These are phyloP conservation scores for Phenacoccus solenopsis DNA, from an alignment of 1,140 invertebrate genomes.

Conservation along the genomic window DNA sequence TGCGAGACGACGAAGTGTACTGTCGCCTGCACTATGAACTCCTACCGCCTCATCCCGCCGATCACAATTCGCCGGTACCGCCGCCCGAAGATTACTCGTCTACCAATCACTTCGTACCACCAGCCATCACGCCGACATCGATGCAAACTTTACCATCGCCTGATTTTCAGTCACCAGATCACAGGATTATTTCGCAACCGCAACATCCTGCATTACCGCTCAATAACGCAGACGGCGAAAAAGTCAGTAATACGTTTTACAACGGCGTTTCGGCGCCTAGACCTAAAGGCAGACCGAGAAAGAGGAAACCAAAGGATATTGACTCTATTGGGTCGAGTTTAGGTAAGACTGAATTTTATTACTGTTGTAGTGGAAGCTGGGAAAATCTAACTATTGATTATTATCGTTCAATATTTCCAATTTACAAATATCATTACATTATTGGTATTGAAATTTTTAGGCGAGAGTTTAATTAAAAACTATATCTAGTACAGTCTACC, in stretches of 20 bases:
- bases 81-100: constrained; percentile 21
- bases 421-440: no score
- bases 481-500: no score
- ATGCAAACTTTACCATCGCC: constrained; percentile 11
- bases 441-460: no score
- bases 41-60: constrained; percentile 38
- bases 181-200: not conserved
- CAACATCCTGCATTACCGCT: constrained; percentile 27
- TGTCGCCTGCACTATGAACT: constrained; percentile 64
- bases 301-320: constrained; percentile 78
- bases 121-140: constrained; percentile 30
- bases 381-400: no score
- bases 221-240: not conserved
- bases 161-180: not conserved
- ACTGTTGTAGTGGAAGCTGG: not conserved
- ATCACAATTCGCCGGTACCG: constrained; percentile 32
- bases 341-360: constrained; percentile 55
- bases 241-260: constrained; percentile 47
- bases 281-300: constrained; percentile 83
- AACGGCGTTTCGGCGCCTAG: constrained; percentile 52
- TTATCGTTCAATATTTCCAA: no score
- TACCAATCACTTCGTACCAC: constrained; percentile 34
- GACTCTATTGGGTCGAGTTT: constrained; percentile 71
- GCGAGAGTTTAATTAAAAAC: no score
- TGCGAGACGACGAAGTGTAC: constrained; percentile 67